phyloP scores from a whole-genome alignment of 2,888 invertebrate genomes.

The Volucella inflata region DNA sequence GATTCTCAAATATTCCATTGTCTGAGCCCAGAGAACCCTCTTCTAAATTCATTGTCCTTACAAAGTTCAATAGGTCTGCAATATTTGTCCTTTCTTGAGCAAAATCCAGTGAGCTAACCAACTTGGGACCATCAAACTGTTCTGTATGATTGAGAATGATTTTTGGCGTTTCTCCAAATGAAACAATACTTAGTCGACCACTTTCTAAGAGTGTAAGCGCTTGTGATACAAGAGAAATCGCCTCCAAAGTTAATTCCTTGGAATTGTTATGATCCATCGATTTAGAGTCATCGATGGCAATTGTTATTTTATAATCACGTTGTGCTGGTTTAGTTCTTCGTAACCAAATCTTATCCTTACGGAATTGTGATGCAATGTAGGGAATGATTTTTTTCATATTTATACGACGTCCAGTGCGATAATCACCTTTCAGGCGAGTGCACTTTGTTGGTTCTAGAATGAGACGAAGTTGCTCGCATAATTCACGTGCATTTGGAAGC shows the following conservation, averaged over 20 bases:
- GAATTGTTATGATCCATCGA: conserved; percentile 95
- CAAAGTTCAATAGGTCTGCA: conserved; percentile 91
- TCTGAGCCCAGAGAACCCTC: conserved; percentile 83
- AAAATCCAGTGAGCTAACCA: conserved; percentile 93
- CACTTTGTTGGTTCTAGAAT: conserved; percentile 98
- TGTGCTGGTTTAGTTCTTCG: conserved; percentile 97
- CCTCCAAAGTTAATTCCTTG: conserved; percentile 96
- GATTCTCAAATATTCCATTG: conserved; percentile 84
- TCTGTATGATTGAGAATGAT: conserved; percentile 96
- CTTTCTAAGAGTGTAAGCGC: conserved; percentile 96
- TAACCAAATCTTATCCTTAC: conserved; percentile 99
- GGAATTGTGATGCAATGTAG: conserved; percentile 99
- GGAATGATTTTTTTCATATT: conserved; percentile 99
- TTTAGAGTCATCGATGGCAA: conserved; percentile 98
- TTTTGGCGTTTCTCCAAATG: conserved; percentile 93
- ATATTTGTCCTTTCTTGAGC: conserved; percentile 95
- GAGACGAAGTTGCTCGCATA: conserved; percentile 96
- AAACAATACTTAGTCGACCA: conserved; percentile 95
- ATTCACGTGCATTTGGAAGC: conserved; percentile 88
- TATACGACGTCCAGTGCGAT: conserved; percentile 96
- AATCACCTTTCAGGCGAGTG: conserved; percentile 96
- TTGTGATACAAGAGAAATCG: conserved; percentile 94
- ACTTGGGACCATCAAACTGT: conserved; percentile 90
- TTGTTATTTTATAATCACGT: conserved; percentile 96
- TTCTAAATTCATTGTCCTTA: conserved; percentile 87